Evolutionary conservation across 2,888 invertebrate species (phyloP).

Genomic region (Pyrrhia umbra): DNA sequence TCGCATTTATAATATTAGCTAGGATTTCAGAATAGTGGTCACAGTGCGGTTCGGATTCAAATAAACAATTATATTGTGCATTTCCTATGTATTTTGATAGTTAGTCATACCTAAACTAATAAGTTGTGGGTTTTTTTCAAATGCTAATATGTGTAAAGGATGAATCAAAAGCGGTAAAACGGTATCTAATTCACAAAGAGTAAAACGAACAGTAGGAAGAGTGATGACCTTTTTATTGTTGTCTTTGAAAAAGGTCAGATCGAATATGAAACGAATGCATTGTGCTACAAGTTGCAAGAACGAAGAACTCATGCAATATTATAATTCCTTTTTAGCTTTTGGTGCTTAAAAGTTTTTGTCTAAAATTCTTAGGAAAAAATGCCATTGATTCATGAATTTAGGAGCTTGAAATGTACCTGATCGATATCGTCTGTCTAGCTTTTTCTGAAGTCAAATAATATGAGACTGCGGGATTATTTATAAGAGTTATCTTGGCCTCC

Average conservation of each 20-base stretch:
- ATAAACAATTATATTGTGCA: neutral
- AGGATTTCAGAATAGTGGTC: too few relatives aligned
- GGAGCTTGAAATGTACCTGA: too few relatives aligned
- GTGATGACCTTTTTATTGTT: conserved; percentile 2
- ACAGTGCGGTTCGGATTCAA: too few relatives aligned
- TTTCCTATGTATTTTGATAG: neutral
- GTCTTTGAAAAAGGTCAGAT: conserved; percentile 20
- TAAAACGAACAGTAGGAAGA: neutral
- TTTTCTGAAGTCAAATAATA: too few relatives aligned
- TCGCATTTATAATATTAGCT: too few relatives aligned
- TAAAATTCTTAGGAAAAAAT: too few relatives aligned
- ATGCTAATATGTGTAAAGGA: conserved; percentile 19
- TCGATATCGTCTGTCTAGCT: too few relatives aligned
- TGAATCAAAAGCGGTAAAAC: conserved; percentile 13
- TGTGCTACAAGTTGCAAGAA: neutral
- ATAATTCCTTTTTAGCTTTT: too few relatives aligned
- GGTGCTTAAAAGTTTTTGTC: too few relatives aligned
- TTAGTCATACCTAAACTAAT: conserved; percentile 6
- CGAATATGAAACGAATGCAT: neutral
- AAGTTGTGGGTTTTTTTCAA: neutral
- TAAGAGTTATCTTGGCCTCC: too few relatives aligned
- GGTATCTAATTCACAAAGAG: neutral
- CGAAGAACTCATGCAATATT: neutral
- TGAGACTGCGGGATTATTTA: too few relatives aligned
- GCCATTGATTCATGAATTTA: too few relatives aligned